Evolutionary conservation across 2,797 vertebrate species (phyloP).

Genomic region (Crax fasciolata): DNA sequence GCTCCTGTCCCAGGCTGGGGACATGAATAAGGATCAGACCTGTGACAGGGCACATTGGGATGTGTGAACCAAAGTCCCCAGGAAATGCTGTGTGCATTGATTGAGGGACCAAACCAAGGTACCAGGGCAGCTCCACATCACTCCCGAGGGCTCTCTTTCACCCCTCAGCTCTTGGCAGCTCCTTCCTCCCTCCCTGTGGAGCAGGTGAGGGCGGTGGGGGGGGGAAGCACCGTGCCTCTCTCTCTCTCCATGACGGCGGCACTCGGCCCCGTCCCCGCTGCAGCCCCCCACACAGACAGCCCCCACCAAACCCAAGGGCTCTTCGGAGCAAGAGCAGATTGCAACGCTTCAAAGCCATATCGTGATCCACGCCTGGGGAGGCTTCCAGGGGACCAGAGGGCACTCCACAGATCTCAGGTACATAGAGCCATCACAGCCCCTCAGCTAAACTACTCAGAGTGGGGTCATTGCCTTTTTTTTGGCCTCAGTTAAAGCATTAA

Average conservation of each 20-base stretch:
- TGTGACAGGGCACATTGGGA: background rate
- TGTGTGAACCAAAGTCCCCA: background rate
- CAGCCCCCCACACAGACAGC: accelerated
- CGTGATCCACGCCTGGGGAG: background rate
- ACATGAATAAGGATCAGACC: background rate
- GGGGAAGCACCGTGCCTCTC: no score
- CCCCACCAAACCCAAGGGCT: background rate
- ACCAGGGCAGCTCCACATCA: background rate
- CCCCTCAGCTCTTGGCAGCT: no score
- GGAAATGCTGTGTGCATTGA: no score
- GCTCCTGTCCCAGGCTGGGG: accelerated
- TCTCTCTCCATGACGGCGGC: no score
- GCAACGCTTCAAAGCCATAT: background rate
- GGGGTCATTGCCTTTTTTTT: background rate
- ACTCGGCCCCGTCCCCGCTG: background rate
- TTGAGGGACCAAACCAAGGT: no score
- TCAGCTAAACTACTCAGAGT: background rate
- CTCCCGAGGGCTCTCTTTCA: no score
- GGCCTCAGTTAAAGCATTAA: background rate
- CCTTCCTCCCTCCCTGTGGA: no score
- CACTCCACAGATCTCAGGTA: background rate
- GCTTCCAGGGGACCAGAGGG: background rate
- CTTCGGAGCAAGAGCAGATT: background rate
- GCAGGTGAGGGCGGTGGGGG: no score
- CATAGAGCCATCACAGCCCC: background rate